phyloP scores from a whole-genome alignment of 2,113 vertebrate species.

The Struthidea cinerea region DNA sequence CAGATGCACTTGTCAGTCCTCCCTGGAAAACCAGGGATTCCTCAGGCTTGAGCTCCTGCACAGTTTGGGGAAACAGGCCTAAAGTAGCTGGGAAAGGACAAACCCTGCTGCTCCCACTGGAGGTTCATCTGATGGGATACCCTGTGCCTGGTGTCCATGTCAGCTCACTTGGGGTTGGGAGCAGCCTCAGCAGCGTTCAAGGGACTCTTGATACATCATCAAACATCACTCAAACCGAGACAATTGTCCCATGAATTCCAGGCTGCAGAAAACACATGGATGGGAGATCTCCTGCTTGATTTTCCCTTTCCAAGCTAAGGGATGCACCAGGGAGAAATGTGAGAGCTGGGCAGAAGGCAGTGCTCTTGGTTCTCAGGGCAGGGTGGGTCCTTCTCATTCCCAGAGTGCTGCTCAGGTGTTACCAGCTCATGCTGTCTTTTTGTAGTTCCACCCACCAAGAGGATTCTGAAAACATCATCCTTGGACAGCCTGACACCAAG shows the following conservation, averaged over 20 bases:
- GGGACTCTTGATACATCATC: not conserved
- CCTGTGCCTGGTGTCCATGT: not conserved
- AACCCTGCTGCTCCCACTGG: not conserved
- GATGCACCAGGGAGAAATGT: no score
- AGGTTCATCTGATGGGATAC: not conserved
- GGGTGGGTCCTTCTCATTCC: not conserved
- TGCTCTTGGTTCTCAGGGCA: not conserved
- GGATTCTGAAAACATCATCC: not conserved
- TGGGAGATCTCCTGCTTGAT: not conserved
- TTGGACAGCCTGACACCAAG: not conserved
- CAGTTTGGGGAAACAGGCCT: not conserved
- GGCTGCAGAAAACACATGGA: not conserved
- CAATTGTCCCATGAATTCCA: not conserved
- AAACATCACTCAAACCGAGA: not conserved
- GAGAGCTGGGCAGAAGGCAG: not conserved
- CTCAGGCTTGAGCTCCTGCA: not conserved
- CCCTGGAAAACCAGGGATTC: not conserved
- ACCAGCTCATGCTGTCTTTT: not conserved
- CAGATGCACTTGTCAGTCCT: not conserved
- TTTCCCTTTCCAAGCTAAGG: not conserved
- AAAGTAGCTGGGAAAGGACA: not conserved
- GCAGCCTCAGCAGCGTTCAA: not conserved
- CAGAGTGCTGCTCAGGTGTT: not conserved
- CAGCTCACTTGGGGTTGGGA: rapidly evolving
- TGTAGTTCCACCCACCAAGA: not conserved